These are phyloP conservation scores for Cynaeus angustus DNA, from an alignment of 2,888 invertebrate species.

Conservation along the genomic window DNA sequence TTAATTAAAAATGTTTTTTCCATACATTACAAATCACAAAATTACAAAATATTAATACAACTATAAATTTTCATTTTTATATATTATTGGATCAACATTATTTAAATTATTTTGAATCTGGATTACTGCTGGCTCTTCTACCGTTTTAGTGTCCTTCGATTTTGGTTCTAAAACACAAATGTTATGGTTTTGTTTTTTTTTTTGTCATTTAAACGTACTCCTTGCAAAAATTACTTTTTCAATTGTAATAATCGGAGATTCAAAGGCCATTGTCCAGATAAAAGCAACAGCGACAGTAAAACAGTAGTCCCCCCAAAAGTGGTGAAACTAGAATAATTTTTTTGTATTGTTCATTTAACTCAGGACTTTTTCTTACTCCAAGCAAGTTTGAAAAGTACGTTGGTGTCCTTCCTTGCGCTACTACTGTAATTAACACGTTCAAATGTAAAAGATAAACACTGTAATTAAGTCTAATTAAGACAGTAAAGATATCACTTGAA, in stretches of 20 bases:
- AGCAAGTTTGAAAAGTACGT: constrained; percentile 48
- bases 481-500: constrained; percentile 71
- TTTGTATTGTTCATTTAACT: too few relatives aligned
- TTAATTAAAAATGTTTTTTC: too few relatives aligned
- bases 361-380: too few relatives aligned
- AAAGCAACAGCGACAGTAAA: constrained; percentile 66
- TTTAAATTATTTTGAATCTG: background rate
- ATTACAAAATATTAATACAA: too few relatives aligned
- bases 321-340: constrained; percentile 8
- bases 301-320: constrained; percentile 69
- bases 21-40: too few relatives aligned
- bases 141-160: background rate
- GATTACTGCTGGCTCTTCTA: background rate
- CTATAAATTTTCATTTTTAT: too few relatives aligned
- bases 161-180: background rate
- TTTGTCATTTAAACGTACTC: constrained; percentile 48
- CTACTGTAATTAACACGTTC: constrained; percentile 61
- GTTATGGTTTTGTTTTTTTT: too few relatives aligned
- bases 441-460: constrained; percentile 72
- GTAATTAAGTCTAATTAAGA: constrained; percentile 73
- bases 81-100: too few relatives aligned
- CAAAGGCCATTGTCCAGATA: constrained; percentile 69
- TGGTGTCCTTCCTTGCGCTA: constrained; percentile 34
- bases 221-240: constrained; percentile 63
- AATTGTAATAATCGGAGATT: constrained; percentile 69